Percentiles rank a stretch among this genome's conserved stretches.
Conservation (phyloP, 2,113 vertebrate genomes). For the Zootoca vivipara region DNA sequence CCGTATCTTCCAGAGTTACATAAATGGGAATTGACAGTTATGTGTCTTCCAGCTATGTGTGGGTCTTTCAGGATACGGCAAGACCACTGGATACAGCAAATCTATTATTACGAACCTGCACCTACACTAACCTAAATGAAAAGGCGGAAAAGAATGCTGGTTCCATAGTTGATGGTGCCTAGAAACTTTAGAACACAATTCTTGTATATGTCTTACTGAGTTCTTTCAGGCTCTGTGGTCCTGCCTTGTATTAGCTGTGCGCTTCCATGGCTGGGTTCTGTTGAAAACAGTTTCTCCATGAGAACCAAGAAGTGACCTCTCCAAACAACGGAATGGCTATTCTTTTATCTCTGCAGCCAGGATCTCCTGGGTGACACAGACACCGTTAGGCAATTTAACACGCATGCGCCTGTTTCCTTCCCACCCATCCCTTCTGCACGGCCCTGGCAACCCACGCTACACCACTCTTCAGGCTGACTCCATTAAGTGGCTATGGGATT, state of each 20-base stretch:
- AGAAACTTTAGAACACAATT: background rate
- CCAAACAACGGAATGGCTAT: too few species aligned
- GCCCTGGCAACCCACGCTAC: too few species aligned
- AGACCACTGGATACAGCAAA: background rate
- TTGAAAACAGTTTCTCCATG: too few species aligned
- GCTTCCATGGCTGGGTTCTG: too few species aligned
- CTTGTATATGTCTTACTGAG: background rate
- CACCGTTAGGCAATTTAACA: too few species aligned
- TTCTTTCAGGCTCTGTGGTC: background rate
- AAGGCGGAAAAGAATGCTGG: background rate
- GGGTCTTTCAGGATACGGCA: background rate
- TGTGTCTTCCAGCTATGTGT: background rate
- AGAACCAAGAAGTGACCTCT: too few species aligned
- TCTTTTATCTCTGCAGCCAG: too few species aligned
- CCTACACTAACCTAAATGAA: background rate
- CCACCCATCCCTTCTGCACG: too few species aligned
- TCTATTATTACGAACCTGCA: background rate
- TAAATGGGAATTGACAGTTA: background rate
- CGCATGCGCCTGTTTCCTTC: too few species aligned
- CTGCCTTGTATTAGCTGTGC: background rate
- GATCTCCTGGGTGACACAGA: too few species aligned
- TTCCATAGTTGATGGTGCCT: background rate
- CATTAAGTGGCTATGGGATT: too few species aligned
- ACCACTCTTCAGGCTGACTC: too few species aligned
- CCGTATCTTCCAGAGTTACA: background rate